Evolutionary conservation across 2,113 vertebrate species (phyloP).

Genomic region (Oryzias celebensis): DNA sequence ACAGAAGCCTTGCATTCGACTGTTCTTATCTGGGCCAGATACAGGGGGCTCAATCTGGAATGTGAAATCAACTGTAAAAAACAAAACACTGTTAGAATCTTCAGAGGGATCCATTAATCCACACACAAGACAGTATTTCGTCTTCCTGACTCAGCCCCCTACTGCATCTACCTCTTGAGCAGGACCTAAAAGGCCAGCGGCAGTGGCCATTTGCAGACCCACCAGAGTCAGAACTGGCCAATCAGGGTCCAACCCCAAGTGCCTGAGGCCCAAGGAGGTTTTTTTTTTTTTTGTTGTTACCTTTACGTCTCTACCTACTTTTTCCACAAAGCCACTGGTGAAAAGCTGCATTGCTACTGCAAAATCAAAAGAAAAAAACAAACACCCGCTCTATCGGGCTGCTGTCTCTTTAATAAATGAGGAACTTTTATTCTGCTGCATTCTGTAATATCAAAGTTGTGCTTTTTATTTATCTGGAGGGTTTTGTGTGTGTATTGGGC

Average conservation of each 20-base stretch:
- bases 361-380: slow-evolving; percentile 43
- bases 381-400: slow-evolving; percentile 13
- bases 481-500: slow-evolving; percentile 45
- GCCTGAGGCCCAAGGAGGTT: slow-evolving; percentile 64
- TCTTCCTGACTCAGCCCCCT: slow-evolving; percentile 58
- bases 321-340: slow-evolving; percentile 45
- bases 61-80: slow-evolving; percentile 15
- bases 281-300: slow-evolving; percentile 13
- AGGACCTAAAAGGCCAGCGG: slow-evolving; percentile 59
- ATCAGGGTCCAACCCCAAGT: slow-evolving; percentile 71
- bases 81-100: slow-evolving; percentile 27
- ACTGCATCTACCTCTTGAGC: slow-evolving; percentile 72
- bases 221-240: slow-evolving; percentile 59
- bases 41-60: slow-evolving; percentile 54
- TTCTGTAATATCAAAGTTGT: slow-evolving; percentile 58
- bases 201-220: slow-evolving; percentile 42
- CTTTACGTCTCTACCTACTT: slow-evolving; percentile 32
- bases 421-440: slow-evolving; percentile 59
- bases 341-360: slow-evolving; percentile 55
- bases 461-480: slow-evolving; percentile 69
- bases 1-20: slow-evolving; percentile 67
- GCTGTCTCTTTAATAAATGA: slow-evolving; percentile 38
- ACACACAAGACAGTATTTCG: slow-evolving; percentile 31
- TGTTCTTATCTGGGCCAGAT: slow-evolving; percentile 63
- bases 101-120: slow-evolving; percentile 21